Conservation (phyloP, 2,113 vertebrate species). For the Lepus europaeus region DNA sequence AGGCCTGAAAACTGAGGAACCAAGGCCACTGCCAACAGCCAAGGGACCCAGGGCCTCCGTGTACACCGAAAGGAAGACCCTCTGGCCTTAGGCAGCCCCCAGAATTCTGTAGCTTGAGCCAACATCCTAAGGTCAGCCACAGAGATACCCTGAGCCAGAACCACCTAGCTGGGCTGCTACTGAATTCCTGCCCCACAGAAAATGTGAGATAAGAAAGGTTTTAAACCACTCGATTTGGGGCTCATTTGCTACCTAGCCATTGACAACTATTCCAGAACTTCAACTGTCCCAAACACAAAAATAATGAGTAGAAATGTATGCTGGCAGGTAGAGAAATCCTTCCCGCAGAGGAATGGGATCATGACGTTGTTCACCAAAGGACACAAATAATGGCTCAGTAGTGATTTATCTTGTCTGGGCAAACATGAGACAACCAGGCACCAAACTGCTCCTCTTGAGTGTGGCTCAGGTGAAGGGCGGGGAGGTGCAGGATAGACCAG, state of each 20-base stretch:
- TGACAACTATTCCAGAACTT: not conserved
- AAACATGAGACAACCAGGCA: constrained; percentile 41
- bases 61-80: not conserved
- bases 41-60: too few species aligned
- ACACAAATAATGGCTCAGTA: not conserved
- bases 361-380: constrained; percentile 26
- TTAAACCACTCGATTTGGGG: not conserved
- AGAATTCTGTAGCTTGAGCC: not conserved
- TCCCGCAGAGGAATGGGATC: not conserved
- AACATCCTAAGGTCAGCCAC: not conserved
- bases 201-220: not conserved
- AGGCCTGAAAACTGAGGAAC: not conserved
- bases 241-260: not conserved
- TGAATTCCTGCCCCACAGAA: not conserved
- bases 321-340: not conserved
- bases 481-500: not conserved
- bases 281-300: not conserved
- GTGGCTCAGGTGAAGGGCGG: not conserved
- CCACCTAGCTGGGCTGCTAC: not conserved
- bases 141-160: not conserved
- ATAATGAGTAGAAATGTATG: not conserved
- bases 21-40: not conserved
- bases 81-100: not conserved
- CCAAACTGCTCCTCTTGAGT: constrained; percentile 5
- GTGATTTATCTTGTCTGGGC: constrained; percentile 36